These are phyloP conservation scores for Lampris megalopsis DNA, from an alignment of 2,113 vertebrate species.

Conservation along the genomic window DNA sequence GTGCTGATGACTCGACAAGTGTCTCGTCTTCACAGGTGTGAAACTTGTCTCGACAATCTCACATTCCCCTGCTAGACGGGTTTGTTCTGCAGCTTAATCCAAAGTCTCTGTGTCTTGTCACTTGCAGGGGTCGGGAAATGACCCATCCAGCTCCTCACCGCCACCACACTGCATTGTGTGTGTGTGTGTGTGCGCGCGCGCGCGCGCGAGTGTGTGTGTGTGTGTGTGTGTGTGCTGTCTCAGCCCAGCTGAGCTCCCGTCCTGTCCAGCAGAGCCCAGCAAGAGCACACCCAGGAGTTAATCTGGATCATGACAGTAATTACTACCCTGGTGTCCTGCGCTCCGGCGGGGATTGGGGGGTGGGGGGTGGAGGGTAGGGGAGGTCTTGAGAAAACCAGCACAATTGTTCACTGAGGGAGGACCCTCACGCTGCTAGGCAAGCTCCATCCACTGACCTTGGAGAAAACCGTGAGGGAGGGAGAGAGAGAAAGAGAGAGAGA, in stretches of 20 bases:
- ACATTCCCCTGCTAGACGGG: background rate
- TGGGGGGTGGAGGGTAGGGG: constrained; percentile 10
- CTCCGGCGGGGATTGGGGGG: background rate
- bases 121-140: constrained; percentile 14
- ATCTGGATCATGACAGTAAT: constrained; percentile 78
- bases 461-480: constrained; percentile 49
- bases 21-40: too few species aligned
- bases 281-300: constrained; percentile 72
- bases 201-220: background rate
- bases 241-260: constrained; percentile 12
- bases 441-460: constrained; percentile 77
- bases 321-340: constrained; percentile 57
- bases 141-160: background rate
- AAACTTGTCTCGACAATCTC: too few species aligned
- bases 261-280: constrained; percentile 29
- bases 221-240: constrained; percentile 51
- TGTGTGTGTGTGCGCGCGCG: background rate
- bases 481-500: constrained; percentile 17
- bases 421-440: constrained; percentile 26
- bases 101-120: background rate
- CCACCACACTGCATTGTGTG: too few species aligned
- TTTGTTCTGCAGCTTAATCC: too few species aligned
- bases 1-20: background rate
- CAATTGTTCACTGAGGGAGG: constrained; percentile 61
- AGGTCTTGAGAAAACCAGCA: constrained; percentile 2